Evolutionary conservation across 1,140 invertebrate species (phyloP).

Genomic region (Drosophila bocki): DNA sequence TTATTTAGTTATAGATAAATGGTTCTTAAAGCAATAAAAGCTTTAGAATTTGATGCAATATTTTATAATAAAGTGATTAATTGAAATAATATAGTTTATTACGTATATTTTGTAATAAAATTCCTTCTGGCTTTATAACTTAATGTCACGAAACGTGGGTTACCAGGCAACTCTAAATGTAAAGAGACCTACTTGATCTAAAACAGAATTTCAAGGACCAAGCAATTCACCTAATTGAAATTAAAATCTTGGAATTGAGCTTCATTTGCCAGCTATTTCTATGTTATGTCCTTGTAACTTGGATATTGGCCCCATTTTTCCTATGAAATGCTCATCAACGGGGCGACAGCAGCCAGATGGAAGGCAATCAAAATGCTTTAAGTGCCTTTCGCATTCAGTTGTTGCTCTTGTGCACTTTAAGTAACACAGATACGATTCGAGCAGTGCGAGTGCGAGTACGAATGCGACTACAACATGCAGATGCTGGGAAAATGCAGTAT

Average conservation of each 20-base stretch:
- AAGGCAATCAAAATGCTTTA: slow-evolving; percentile 46
- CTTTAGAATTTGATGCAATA: neutral
- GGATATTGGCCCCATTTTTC: slow-evolving; percentile 7
- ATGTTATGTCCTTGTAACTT: neutral
- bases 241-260: neutral
- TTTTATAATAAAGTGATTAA: no score
- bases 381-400: slow-evolving; percentile 30
- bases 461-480: slow-evolving; percentile 34
- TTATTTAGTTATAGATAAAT: neutral
- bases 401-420: slow-evolving; percentile 38
- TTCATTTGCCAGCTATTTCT: neutral
- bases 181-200: neutral
- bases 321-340: slow-evolving; percentile 10
- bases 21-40: no score
- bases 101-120: neutral
- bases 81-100: no score
- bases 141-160: neutral
- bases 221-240: neutral
- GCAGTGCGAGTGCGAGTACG: slow-evolving; percentile 6
- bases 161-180: neutral
- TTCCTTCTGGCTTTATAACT: neutral
- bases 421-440: slow-evolving; percentile 31
- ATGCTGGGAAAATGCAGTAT: slow-evolving; percentile 46
- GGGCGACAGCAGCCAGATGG: slow-evolving; percentile 8
- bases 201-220: neutral